phyloP scores from a whole-genome alignment of 2,113 vertebrate genomes.

The Dicaeum eximium region DNA sequence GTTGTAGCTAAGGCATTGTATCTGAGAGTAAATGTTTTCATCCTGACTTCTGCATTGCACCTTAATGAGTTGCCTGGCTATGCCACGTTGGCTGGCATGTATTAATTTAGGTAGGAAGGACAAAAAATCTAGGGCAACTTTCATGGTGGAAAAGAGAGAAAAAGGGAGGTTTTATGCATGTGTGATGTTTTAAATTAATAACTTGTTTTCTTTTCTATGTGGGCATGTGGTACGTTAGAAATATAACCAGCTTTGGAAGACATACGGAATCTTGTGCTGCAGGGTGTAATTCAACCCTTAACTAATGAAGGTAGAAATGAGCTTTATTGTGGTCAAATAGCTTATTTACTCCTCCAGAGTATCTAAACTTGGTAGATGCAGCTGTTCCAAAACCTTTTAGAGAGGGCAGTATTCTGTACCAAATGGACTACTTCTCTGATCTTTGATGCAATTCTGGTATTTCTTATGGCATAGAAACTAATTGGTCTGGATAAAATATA shows the following conservation, averaged over 20 bases:
- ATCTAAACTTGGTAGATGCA: not conserved
- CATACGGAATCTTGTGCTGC: not conserved
- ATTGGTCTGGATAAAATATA: slow-evolving; percentile 30
- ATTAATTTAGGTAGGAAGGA: not conserved
- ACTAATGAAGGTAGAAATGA: not conserved
- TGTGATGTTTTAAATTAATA: not conserved
- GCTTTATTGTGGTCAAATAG: not conserved
- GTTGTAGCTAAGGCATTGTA: not conserved
- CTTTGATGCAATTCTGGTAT: not conserved
- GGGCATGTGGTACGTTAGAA: not conserved
- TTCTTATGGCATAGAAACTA: not conserved
- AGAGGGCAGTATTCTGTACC: not conserved
- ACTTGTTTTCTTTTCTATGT: not conserved
- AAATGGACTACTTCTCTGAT: not conserved
- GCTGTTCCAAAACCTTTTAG: not conserved
- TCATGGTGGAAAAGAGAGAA: not conserved
- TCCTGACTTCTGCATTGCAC: not conserved
- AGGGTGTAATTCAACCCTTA: not conserved
- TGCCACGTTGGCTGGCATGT: not conserved
- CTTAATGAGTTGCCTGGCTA: not conserved
- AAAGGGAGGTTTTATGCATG: not conserved
- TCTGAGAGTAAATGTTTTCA: not conserved
- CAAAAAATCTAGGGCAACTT: not conserved
- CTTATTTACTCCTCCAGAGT: not conserved
- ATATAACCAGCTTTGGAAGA: not conserved